Base-by-base conservation (phyloP, 2,113 vertebrate species). In the Emydura subglobosa region DNA sequence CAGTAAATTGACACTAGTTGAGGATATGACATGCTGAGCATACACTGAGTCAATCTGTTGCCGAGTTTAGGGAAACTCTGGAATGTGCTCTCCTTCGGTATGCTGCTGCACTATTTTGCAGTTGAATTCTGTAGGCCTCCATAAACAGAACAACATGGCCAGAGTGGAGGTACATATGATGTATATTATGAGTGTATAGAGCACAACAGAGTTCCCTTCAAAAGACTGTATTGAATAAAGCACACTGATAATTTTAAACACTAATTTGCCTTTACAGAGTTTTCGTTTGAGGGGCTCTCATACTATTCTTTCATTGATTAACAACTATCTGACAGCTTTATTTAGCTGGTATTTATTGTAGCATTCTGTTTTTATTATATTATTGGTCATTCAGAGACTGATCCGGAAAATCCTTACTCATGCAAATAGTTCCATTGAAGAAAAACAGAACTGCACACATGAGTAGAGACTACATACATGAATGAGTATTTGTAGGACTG, bases 121-220 rank as follows among this genome's bases (percentile, higher is more conserved):
- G 93, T 86, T 93, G 88, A 87, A 49, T 94, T 88, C 94, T 95
- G 80, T 2, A 88, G 92, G 51, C 86, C 90, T 93, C 55, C 3
- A 84, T 91, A 84, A 96, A 90, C 42, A 83, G 55, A 79, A 85
- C 92, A 95, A 76, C 50, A n/a, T 42, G 42, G 88, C 81, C 89
- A 82, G 79, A 94, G 90, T 5, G 50, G 87, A 93, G 82, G 80
- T 11, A 90, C 44, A 51, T 82, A 89, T 89, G 49, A 57, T 44
- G 22, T 47, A 8, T 84, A 81, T 27, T 51, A 54, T 22, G 49
- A 90, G 86, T 78, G 29, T 57, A 80, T 29, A 79, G 92, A 95
- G 78, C 19, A 83, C 4, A 81, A 55, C 83, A 74, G 79, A 91
- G 39, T n/a, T 89, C 78, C 13, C 27, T 93, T 72, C 72, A 65